A percentile compares a stretch with the other conserved stretches of the same genome.
These are phyloP conservation scores for Clistopyga incitator DNA, from an alignment of 2,888 invertebrate genomes.

Conservation along the genomic window DNA sequence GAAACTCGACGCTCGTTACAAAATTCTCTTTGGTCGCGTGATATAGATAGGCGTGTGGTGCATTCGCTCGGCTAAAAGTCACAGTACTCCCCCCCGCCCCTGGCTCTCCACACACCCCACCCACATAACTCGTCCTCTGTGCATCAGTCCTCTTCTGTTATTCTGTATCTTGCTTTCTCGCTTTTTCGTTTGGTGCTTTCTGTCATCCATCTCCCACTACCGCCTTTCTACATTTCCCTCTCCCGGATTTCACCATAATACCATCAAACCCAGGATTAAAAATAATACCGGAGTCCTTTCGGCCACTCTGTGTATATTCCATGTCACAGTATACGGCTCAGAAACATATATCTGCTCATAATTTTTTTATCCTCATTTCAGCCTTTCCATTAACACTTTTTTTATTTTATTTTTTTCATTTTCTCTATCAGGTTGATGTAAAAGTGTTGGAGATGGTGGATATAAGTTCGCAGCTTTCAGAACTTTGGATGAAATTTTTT, in stretches of 20 bases:
- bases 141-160: constrained; percentile 51
- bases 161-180: constrained; percentile 41
- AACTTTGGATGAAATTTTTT: background rate
- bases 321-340: background rate
- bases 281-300: constrained; percentile 38
- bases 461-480: background rate
- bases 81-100: constrained; percentile 10
- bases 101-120: background rate
- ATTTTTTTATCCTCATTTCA: constrained; percentile 16
- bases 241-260: constrained; percentile 43
- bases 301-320: constrained; percentile 1
- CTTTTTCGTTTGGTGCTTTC: constrained; percentile 42
- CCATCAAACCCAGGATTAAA: constrained; percentile 46
- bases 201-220: constrained; percentile 48
- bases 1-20: constrained; percentile 55
- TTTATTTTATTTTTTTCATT: constrained; percentile 3
- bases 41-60: constrained; percentile 49
- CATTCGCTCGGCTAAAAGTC: constrained; percentile 61
- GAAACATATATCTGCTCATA: constrained; percentile 2
- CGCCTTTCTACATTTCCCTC: constrained; percentile 26
- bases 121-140: constrained; percentile 43
- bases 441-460: background rate
- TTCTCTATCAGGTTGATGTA: background rate
- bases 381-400: background rate
- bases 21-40: constrained; percentile 64